Evolutionary conservation across 1,140 invertebrate species (phyloP).

Genomic region (fruit fly (Drosophila melanogaster)): DNA sequence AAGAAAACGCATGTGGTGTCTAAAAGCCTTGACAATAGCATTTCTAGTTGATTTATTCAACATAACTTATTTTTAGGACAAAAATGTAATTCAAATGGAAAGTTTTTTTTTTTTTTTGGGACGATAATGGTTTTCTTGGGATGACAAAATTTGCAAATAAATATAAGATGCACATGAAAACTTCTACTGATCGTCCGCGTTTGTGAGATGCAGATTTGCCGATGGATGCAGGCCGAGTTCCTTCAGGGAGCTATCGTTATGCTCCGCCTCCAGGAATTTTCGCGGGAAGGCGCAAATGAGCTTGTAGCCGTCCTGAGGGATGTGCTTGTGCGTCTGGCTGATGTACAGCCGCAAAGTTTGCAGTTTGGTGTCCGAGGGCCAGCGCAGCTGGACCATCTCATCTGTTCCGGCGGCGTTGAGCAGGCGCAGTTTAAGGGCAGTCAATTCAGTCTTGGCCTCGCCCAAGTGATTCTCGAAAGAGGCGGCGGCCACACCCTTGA

Average conservation of each 20-base stretch:
- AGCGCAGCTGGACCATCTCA: slow-evolving; percentile 78
- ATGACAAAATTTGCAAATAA: slow-evolving; percentile 31
- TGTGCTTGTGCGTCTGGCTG: slow-evolving; percentile 76
- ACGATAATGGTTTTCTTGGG: neutral
- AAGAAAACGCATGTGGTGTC: neutral
- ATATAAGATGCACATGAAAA: slow-evolving; percentile 27
- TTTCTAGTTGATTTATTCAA: slow-evolving; percentile 33
- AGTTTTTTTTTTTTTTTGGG: slow-evolving; percentile 17
- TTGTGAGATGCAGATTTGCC: slow-evolving; percentile 79
- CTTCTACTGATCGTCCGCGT: slow-evolving; percentile 54
- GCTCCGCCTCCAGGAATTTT: slow-evolving; percentile 70
- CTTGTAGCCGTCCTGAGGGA: slow-evolving; percentile 74
- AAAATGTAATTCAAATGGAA: slow-evolving; percentile 12
- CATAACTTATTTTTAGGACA: slow-evolving; percentile 47
- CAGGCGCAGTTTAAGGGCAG: slow-evolving; percentile 70
- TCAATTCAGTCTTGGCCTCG: slow-evolving; percentile 56
- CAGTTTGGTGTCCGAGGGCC: slow-evolving; percentile 79
- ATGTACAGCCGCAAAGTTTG: slow-evolving; percentile 74
- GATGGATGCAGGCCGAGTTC: slow-evolving; percentile 81
- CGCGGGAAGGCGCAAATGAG: slow-evolving; percentile 82
- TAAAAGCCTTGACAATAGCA: slow-evolving; percentile 10
- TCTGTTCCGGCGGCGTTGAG: slow-evolving; percentile 68
- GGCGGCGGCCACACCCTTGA: slow-evolving; percentile 43
- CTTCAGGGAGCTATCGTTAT: slow-evolving; percentile 67
- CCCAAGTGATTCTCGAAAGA: slow-evolving; percentile 76